Evolutionary conservation across 2,797 vertebrate genomes (phyloP).

Genomic region (Microchirus variegatus): DNA sequence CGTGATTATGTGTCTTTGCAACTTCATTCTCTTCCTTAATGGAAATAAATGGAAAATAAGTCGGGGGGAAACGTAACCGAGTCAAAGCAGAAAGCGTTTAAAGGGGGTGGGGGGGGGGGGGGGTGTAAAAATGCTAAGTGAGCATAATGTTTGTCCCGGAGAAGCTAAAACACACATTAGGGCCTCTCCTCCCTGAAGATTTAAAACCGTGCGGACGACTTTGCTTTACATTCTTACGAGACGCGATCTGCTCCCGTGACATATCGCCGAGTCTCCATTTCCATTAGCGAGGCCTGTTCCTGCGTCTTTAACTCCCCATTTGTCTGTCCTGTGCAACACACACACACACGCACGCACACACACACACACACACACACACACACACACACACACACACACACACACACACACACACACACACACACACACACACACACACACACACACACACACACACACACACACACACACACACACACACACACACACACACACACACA

Average conservation of each 20-base stretch:
- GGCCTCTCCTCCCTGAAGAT: not conserved
- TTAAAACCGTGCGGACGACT: not conserved
- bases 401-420: constrained; percentile 42
- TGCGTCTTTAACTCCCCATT: constrained; percentile 56
- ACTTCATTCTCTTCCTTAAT: constrained; percentile 8
- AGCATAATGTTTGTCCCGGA: not conserved
- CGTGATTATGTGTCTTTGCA: constrained; percentile 9
- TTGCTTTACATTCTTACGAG: constrained; percentile 29
- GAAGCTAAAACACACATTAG: not conserved
- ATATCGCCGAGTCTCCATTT: constrained; percentile 42
- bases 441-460: constrained; percentile 25
- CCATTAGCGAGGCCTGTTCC: constrained; percentile 38
- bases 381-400: constrained; percentile 35
- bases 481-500: constrained; percentile 14
- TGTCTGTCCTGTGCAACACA: constrained; percentile 27
- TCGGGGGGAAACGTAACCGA: not conserved
- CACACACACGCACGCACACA: constrained; percentile 23
- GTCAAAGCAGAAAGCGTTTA: not conserved
- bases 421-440: constrained; percentile 35
- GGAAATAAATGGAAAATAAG: not conserved
- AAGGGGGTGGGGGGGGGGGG: too few relatives aligned
- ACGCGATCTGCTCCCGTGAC: constrained; percentile 35
- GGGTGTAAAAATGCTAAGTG: too few relatives aligned
- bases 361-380: constrained; percentile 37
- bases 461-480: constrained; percentile 16